Base-by-base conservation (phyloP, 2,797 vertebrate species). In the Microchirus variegatus region DNA sequence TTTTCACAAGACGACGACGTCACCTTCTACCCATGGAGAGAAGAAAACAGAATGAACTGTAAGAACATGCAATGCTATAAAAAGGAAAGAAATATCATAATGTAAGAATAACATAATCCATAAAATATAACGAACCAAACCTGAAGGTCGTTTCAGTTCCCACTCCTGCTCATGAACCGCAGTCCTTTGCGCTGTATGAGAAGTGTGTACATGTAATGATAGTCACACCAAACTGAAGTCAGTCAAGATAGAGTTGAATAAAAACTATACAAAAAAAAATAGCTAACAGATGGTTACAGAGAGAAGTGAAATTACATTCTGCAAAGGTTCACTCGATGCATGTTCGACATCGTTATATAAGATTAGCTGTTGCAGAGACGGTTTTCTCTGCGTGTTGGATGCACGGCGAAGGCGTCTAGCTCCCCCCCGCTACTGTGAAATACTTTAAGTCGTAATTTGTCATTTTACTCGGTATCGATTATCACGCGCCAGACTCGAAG, bases 401-500 rank as follows among this genome's bases (percentile, higher is more conserved):
- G 9, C 15, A 4, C 31, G 38, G 6, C 12, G 19, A 14, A 19
- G 35, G 5, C 1, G 17, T 22, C 16, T 6, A 1, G 1, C 47
- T 41, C 26, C 12, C 9, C 26, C 12, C 9, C 58, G 13, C 31
- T 19, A 12, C 42, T 44, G 4, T 12, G 16, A 42, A 42, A 11
- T 43, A 37, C 54, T 60, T 16, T 16, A n/a, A 62, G 41, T 37
- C 40, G 14, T 61, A 38, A 59, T 60, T 54, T 58, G 17, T 43
- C 22, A 55, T 73, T 67, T 67, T 59, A 67, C 67, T 65, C 55
- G 48, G 57, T 61, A 67, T 57, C 64, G 78, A 81, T 65, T 65
- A 43, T 1, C 17, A 12, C 9, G 19, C 40, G 45, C 35, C 63
- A 48, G 51, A 37, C 36, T 57, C 40, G 18, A 8, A 54, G 60